Percentiles rank a stretch among this genome's conserved stretches.
phyloP scores from a whole-genome alignment of 2,888 invertebrate species.

The Erebia palarica region DNA sequence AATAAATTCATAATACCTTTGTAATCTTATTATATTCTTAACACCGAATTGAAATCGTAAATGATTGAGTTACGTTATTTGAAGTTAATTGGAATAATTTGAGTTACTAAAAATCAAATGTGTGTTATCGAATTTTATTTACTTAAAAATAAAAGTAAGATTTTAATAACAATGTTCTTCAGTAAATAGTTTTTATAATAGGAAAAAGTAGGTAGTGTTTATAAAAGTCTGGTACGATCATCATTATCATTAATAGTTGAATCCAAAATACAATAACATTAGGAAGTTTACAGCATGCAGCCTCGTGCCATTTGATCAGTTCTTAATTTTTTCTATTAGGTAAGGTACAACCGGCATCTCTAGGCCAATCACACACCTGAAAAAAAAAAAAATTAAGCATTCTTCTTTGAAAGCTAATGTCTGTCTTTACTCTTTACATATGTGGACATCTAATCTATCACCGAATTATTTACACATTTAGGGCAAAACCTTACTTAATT shows the following conservation, averaged over 20 bases:
- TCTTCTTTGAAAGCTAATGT: no score
- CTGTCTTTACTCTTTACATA: no score
- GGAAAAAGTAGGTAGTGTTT: neutral
- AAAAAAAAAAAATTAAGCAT: neutral
- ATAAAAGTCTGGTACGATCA: neutral
- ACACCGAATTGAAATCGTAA: neutral
- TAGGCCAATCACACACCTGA: conserved; percentile 44
- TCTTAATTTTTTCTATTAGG: conserved; percentile 2
- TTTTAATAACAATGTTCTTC: neutral
- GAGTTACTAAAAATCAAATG: neutral
- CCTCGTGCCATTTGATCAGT: neutral
- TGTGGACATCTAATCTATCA: no score
- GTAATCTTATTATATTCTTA: neutral
- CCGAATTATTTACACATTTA: no score
- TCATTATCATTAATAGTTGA: neutral
- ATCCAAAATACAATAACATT: neutral
- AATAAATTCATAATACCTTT: neutral
- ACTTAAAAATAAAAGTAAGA: neutral
- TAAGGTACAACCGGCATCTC: conserved; percentile 52
- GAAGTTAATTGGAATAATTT: neutral
- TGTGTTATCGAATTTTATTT: neutral
- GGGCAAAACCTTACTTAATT: no score
- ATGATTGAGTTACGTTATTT: neutral
- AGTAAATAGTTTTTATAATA: conserved; percentile 9
- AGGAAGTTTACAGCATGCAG: neutral